Conservation (phyloP, 2,797 vertebrate species). For the Diceros bicornis region DNA sequence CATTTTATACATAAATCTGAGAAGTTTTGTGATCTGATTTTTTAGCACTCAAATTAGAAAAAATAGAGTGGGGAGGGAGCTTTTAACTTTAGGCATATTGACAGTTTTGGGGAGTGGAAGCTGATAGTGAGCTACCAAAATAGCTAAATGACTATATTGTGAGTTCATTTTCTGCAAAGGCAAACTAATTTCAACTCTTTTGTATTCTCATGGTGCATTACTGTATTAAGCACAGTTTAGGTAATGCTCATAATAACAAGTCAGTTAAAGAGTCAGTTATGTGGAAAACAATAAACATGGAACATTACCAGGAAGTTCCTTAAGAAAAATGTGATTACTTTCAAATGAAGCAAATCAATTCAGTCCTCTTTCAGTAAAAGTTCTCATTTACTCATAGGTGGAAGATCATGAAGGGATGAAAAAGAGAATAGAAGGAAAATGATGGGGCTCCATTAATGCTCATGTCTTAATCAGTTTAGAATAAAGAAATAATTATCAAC, state of each 20-base stretch:
- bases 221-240: neutral
- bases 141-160: neutral
- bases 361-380: neutral
- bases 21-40: neutral
- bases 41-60: neutral
- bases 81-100: neutral
- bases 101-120: neutral
- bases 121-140: neutral
- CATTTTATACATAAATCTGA: neutral
- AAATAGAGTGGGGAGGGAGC: neutral
- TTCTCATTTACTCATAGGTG: neutral
- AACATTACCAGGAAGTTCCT: neutral
- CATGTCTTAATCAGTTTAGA: neutral
- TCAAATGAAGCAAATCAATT: constrained; percentile 10
- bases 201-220: neutral
- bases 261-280: neutral
- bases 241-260: neutral
- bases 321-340: constrained; percentile 26
- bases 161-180: neutral
- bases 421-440: neutral
- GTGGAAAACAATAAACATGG: neutral
- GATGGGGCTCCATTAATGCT: neutral
- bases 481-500: neutral
- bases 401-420: neutral
- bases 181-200: neutral